These are phyloP conservation scores for Apodemia mormo DNA, from an alignment of 2,888 invertebrate species.

Conservation along the genomic window DNA sequence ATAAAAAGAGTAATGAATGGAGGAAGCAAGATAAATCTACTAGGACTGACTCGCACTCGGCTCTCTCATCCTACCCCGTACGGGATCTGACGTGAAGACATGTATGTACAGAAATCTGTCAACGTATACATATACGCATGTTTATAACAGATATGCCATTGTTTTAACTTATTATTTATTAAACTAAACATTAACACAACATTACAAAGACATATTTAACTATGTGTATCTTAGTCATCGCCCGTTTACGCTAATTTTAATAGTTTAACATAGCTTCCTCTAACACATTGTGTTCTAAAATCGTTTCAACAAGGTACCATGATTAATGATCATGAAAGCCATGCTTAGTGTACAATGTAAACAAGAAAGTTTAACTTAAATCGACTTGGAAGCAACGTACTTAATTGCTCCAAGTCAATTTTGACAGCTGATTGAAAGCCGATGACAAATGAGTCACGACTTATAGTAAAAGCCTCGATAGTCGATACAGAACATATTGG, in stretches of 20 bases:
- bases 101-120: too few species aligned
- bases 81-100: too few species aligned
- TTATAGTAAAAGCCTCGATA: not conserved
- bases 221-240: not conserved
- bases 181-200: too few species aligned
- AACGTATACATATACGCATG: too few species aligned
- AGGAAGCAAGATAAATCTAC: too few species aligned
- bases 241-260: not conserved
- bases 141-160: too few species aligned
- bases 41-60: too few species aligned
- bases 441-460: conserved; percentile 49
- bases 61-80: too few species aligned
- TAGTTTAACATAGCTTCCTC: not conserved
- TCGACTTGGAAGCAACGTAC: conserved; percentile 52
- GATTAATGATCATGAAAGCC: conserved; percentile 63
- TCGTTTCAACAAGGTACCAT: conserved; percentile 41
- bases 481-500: not conserved
- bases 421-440: conserved; percentile 57
- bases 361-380: conserved; percentile 64
- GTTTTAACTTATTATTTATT: too few species aligned
- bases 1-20: too few species aligned
- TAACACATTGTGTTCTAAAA: conserved; percentile 13
- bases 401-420: conserved; percentile 61
- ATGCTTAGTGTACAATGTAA: conserved; percentile 51
- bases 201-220: too few species aligned